These are phyloP conservation scores for Gila robusta DNA, from an alignment of 2,797 vertebrate species.

Conservation along the genomic window DNA sequence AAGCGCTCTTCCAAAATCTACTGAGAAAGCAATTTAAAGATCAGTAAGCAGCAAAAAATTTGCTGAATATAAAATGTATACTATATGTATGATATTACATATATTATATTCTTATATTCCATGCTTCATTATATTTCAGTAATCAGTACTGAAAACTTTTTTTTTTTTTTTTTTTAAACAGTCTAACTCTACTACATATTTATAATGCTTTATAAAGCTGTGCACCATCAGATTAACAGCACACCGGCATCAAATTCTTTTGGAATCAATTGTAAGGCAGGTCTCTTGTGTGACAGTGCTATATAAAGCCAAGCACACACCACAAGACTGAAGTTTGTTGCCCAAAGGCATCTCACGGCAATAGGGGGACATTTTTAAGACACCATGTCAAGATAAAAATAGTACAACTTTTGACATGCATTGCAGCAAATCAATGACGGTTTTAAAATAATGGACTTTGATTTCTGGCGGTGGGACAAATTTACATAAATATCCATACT, in stretches of 20 bases:
- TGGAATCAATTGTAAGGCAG: conserved; percentile 10
- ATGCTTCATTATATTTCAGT: background rate
- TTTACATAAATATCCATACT: background rate
- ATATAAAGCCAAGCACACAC: conserved; percentile 12
- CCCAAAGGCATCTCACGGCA: background rate
- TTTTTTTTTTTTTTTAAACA: background rate
- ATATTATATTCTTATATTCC: background rate
- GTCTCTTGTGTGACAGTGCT: conserved; percentile 15
- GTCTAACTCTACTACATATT: background rate
- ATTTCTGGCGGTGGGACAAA: background rate
- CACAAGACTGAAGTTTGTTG: background rate
- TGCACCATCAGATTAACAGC: background rate
- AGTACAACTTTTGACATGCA: conserved; percentile 7
- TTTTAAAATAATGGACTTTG: background rate
- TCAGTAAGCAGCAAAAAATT: background rate
- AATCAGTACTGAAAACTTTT: background rate
- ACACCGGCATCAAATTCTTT: background rate
- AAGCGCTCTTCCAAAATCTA: background rate
- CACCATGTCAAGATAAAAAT: conserved; percentile 10
- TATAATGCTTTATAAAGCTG: background rate
- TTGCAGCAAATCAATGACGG: background rate
- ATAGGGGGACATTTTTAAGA: background rate
- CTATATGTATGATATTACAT: background rate
- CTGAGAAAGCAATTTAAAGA: background rate
- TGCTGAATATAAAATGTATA: background rate